Evolutionary conservation across 2,888 invertebrate genomes (phyloP).

Genomic region (Julus scanicus): DNA sequence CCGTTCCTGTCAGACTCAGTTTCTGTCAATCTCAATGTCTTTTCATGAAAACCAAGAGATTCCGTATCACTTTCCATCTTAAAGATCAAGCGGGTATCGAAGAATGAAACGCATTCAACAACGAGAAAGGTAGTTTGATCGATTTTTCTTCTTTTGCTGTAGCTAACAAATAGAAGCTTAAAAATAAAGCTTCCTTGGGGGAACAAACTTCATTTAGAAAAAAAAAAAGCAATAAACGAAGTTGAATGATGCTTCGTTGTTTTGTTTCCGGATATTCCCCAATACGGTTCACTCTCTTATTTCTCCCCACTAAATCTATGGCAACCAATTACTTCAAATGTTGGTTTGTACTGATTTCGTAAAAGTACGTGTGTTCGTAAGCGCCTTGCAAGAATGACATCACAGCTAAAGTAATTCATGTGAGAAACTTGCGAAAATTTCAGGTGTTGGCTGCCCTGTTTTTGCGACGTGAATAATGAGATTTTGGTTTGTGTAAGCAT

Average conservation of each 20-base stretch:
- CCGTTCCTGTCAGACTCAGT: neutral
- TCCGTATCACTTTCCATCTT: neutral
- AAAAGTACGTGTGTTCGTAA: neutral
- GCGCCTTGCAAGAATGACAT: neutral
- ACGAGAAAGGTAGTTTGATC: slow-evolving; percentile 17
- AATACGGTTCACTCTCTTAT: neutral
- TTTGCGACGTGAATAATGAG: neutral
- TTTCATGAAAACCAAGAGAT: neutral
- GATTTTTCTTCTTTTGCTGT: neutral
- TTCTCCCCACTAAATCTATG: neutral
- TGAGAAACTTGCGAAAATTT: neutral
- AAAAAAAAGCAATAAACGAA: slow-evolving; percentile 15
- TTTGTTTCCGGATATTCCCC: neutral
- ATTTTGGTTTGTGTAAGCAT: neutral
- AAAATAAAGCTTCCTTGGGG: slow-evolving; percentile 22
- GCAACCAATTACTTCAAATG: slow-evolving; percentile 23
- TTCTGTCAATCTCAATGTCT: neutral
- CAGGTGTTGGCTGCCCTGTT: neutral
- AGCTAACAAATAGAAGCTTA: neutral
- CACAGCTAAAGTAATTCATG: neutral
- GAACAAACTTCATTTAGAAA: slow-evolving; percentile 36
- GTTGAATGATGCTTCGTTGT: slow-evolving; percentile 19
- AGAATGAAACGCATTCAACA: slow-evolving; percentile 31
- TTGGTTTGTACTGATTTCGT: neutral
- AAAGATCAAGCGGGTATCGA: neutral